Base-by-base conservation (phyloP, 2,113 vertebrate genomes). In the Bostrychus sinensis region DNA sequence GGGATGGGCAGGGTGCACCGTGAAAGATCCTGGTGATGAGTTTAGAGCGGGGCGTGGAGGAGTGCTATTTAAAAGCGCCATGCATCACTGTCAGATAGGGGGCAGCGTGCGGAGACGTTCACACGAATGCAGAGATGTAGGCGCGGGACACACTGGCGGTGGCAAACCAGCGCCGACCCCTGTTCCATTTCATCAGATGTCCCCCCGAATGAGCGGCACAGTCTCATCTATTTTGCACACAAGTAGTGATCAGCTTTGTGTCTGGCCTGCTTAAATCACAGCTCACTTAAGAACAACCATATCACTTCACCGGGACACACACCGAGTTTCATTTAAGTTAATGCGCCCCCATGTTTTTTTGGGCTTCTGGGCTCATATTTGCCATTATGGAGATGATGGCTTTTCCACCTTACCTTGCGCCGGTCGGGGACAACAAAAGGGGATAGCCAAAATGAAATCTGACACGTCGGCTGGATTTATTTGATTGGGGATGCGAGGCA, bases 1-100 rank as follows among this genome's bases (percentile, higher is more conserved):
- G 63, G 70, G 71, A 77, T 82, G n/a, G n/a, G n/a, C n/a, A n/a
- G n/a, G n/a, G n/a, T n/a, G n/a, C n/a, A 71, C 8, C 30, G 83
- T 75, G 83, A 84, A 88, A 83, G 83, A 84, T 82, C 73, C 68
- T 58, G 63, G 85, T 90, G 91, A 90, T 89, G 89, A 86, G 86
- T 88, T 91, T 88, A 84, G 88, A 90, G 89, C 84, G 63, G 86
- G 82, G 87, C 72, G 82, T 88, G 88, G 89, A 89, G 83, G 87
- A 88, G 81, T 88, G 90, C 87, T 89, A 88, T 93, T 93, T 91
- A 93, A 91, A 91, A 91, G 88, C 81, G 76, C 89, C 85, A 93
- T 93, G 90, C 88, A 91, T 93, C 92, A 91, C 82, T 93, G 92
- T 93, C 92, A 91, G 75, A 19, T 60, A 58, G 70, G 67, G 59